Percentiles rank a stretch among this genome's conserved stretches.
Conservation (phyloP, 2,888 invertebrate genomes). For the Rhamphomyia laevipes region DNA sequence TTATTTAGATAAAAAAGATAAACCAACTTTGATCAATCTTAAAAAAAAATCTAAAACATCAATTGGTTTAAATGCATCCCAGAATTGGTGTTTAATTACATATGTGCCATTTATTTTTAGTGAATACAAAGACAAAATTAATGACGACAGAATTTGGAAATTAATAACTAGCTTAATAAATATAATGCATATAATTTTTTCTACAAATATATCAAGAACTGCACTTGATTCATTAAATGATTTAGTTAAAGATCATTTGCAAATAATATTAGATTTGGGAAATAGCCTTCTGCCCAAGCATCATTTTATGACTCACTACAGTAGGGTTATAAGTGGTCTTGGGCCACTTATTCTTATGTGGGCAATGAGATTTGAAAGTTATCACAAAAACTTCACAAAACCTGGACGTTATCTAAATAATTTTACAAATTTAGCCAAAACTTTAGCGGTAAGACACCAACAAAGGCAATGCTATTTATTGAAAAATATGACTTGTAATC, state of each 20-base stretch:
- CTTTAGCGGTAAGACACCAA: background rate
- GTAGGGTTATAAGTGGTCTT: background rate
- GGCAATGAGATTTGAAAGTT: slow-evolving; percentile 1
- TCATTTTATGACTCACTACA: background rate
- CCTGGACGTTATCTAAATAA: background rate
- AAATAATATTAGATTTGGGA: background rate
- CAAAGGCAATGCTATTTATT: background rate
- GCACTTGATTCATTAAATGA: background rate
- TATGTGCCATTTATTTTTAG: background rate
- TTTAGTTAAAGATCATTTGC: background rate
- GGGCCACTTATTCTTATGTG: background rate
- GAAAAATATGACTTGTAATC: background rate
- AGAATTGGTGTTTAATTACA: background rate
- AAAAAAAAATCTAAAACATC: background rate
- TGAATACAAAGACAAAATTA: background rate
- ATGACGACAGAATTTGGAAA: background rate
- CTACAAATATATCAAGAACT: background rate
- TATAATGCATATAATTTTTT: background rate
- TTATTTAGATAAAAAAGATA: background rate
- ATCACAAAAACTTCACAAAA: background rate
- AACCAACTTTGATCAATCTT: background rate
- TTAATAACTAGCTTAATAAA: background rate
- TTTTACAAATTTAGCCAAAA: background rate
- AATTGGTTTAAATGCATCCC: background rate
- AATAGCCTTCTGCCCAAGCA: background rate